A percentile compares a stretch with the other conserved stretches of the same genome.
These are phyloP conservation scores for Carterocephalus palaemon DNA, from an alignment of 2,888 invertebrate species.

Conservation along the genomic window DNA sequence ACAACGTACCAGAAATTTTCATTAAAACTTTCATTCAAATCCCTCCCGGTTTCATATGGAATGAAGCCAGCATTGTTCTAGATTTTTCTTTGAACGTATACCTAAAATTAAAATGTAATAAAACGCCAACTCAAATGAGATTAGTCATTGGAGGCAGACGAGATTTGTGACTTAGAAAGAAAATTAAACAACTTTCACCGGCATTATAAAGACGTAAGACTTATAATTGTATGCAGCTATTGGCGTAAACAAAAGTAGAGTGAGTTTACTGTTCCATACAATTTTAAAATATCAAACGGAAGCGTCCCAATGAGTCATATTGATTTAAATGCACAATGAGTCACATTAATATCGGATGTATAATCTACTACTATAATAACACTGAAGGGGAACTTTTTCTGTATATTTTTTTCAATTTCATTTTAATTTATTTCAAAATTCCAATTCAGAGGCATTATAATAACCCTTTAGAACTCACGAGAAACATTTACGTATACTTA, in stretches of 20 bases:
- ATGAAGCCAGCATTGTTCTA: slow-evolving; percentile 18
- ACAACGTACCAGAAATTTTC: not conserved
- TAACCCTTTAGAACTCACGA: no score
- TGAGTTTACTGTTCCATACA: slow-evolving; percentile 7
- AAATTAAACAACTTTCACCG: slow-evolving; percentile 4
- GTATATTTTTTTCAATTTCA: no score
- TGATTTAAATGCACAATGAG: not conserved
- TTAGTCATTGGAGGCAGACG: slow-evolving; percentile 16
- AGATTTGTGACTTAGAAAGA: slow-evolving; percentile 18
- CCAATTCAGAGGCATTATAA: no score
- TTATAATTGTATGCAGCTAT: not conserved
- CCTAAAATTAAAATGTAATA: slow-evolving; percentile 19
- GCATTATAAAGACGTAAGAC: not conserved
- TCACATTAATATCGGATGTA: no score
- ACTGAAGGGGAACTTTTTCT: no score
- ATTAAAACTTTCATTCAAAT: slow-evolving; percentile 2
- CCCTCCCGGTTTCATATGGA: slow-evolving; percentile 9
- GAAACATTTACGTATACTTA: no score
- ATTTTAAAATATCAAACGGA: slow-evolving; percentile 5
- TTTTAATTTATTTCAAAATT: no score
- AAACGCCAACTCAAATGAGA: slow-evolving; percentile 12
- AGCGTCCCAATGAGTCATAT: slow-evolving; percentile 8
- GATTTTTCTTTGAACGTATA: slow-evolving; percentile 12
- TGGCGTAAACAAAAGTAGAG: not conserved
- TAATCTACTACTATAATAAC: no score